phyloP scores from a whole-genome alignment of 2,888 invertebrate species.

The Drosophila paranaensis region DNA sequence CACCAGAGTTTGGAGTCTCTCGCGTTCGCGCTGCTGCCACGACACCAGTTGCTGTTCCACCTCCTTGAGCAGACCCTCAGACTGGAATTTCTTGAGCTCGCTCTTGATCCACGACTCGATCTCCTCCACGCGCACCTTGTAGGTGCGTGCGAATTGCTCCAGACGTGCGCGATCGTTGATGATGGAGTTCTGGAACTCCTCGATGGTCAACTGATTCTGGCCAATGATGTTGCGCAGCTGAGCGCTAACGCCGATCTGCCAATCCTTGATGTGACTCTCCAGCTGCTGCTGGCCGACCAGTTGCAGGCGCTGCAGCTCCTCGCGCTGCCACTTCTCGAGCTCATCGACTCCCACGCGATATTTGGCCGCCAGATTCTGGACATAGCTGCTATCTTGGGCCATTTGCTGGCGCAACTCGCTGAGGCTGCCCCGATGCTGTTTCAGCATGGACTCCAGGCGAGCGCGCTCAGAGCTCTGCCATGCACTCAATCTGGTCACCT shows the following conservation, averaged over 20 bases:
- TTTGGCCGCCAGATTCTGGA: slow-evolving; percentile 78
- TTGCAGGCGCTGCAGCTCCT: slow-evolving; percentile 81
- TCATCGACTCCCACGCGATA: slow-evolving; percentile 83
- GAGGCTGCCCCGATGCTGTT: slow-evolving; percentile 81
- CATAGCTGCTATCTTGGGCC: slow-evolving; percentile 76
- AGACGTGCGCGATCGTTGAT: slow-evolving; percentile 80
- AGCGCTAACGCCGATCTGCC: slow-evolving; percentile 80
- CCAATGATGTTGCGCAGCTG: slow-evolving; percentile 75
- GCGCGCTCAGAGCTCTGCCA: slow-evolving; percentile 83
- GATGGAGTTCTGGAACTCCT: slow-evolving; percentile 81
- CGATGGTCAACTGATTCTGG: slow-evolving; percentile 82
- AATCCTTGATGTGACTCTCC: slow-evolving; percentile 79
- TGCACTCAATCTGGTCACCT: slow-evolving; percentile 79
- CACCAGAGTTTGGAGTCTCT: slow-evolving; percentile 78
- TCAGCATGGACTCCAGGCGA: slow-evolving; percentile 79
- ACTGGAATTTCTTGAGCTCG: slow-evolving; percentile 80
- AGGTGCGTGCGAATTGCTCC: slow-evolving; percentile 77
- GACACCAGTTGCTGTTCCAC: slow-evolving; percentile 78
- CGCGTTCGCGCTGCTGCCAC: slow-evolving; percentile 83
- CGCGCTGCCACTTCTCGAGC: slow-evolving; percentile 82
- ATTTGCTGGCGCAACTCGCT: slow-evolving; percentile 78
- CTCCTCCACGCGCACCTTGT: slow-evolving; percentile 82
- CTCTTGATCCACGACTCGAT: slow-evolving; percentile 82
- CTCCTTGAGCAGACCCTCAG: slow-evolving; percentile 81
- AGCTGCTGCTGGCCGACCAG: slow-evolving; percentile 69